A percentile compares a stretch with the other conserved stretches of the same genome.
phyloP scores from a whole-genome alignment of 2,797 vertebrate species.

The Numenius phaeopus region DNA sequence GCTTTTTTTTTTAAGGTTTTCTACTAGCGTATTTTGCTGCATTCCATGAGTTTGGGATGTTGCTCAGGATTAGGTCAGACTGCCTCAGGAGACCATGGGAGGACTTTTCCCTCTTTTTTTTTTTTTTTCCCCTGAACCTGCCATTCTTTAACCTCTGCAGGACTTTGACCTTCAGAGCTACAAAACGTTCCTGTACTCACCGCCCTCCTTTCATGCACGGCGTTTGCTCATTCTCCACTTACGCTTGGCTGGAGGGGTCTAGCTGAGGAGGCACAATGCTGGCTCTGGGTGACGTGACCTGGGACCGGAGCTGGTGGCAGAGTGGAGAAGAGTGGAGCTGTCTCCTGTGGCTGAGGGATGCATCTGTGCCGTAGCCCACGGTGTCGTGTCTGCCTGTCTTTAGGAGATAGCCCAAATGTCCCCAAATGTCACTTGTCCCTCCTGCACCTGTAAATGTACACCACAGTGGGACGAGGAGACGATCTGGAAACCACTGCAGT shows the following conservation, averaged over 20 bases:
- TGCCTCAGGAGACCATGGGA: rapidly evolving
- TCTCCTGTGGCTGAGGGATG: not conserved
- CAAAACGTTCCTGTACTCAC: not conserved
- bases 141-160: not conserved
- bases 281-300: not conserved
- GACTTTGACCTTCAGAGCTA: not conserved
- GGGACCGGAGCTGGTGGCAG: not conserved
- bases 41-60: not conserved
- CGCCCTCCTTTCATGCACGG: rapidly evolving
- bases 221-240: rapidly evolving
- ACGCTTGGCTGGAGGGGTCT: not conserved
- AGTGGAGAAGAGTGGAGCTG: not conserved
- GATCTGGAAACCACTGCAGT: not conserved
- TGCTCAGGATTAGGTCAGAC: not conserved
- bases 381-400: not conserved
- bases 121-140: not conserved
- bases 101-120: not conserved
- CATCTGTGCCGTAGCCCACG: not conserved
- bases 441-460: not conserved
- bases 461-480: not conserved
- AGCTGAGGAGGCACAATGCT: not conserved
- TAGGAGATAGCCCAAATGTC: not conserved
- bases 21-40: not conserved
- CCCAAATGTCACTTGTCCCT: not conserved
- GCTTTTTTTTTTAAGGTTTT: not conserved